Evolutionary conservation across 2,113 vertebrate genomes (phyloP), one percentile per base, ranked within the genome.

Genomic region (Marmota monax): DNA sequence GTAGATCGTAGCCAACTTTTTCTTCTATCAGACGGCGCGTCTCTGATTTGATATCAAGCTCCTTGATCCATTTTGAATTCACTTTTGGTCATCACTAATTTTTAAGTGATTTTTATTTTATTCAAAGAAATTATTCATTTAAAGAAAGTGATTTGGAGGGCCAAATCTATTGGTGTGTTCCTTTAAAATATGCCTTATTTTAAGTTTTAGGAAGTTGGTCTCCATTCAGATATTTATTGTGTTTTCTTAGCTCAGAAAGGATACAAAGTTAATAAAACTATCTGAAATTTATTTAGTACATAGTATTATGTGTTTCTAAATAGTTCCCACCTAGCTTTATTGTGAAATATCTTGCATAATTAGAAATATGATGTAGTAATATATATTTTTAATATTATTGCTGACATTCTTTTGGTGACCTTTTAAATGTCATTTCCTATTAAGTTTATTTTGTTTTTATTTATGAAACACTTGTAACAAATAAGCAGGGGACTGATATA

Each of bases 391-490:
- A 72, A 78, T 27, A 73, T 53, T 84, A 78, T 56, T 72, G 70
- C 73, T 88, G 45, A 73, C 22, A 77, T 69, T 95, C 23, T 74
- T 85, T 42, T 79, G 2, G 84, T 94, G 51, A 20, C 16, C 4
- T 96, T 70, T 69, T 42, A 77, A 77, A 90, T 84, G 11, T 56
- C n/a, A 51, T 69, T 84, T 37, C 10, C 5, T 86, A 9, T 13
- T 63, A 82, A 67, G 4, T 63, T 86, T 86, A 73, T 51, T 94
- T 77, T 90, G 23, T 87, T 94, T 82, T 95, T 56, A 63, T 74
- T 92, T 73, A 69, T 22, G 69, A 82, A 32, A 82, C 16, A 79
- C 27, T 87, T 85, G 4, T 86, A 56, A 83, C 1, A 82, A 93
- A 73, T 13, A 69, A 63, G 70, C 42, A 61, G 37, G 27, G 23